These are phyloP conservation scores for Pitangus sulphuratus DNA, from an alignment of 2,797 vertebrate genomes.

Conservation along the genomic window DNA sequence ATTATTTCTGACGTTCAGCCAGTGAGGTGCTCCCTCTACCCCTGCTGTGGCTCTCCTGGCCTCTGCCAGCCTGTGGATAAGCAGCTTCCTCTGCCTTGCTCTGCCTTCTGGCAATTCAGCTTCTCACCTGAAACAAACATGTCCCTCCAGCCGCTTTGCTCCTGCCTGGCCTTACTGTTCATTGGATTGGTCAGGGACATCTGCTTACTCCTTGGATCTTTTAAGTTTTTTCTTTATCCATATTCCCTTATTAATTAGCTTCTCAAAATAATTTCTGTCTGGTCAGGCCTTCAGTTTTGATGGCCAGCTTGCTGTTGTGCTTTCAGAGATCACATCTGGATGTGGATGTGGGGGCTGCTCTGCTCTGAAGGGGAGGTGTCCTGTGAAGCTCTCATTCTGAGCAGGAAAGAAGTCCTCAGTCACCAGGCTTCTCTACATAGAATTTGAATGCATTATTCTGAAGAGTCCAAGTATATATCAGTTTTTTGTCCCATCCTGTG, in stretches of 20 bases:
- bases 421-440: not conserved
- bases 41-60: not conserved
- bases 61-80: not conserved
- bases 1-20: not conserved
- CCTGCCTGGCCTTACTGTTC: not conserved
- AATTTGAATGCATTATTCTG: not conserved
- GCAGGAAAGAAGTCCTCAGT: not conserved
- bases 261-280: not conserved
- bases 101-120: not conserved
- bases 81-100: not conserved
- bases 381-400: not conserved
- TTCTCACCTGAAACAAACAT: not conserved
- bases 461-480: not conserved
- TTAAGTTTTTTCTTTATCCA: not conserved
- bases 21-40: not conserved
- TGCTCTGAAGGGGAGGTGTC: not conserved
- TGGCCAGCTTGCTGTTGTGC: not conserved
- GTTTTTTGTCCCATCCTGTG: not conserved
- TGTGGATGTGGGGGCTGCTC: not conserved
- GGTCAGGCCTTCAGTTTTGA: not conserved
- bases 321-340: not conserved
- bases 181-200: not conserved
- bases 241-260: not conserved
- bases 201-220: not conserved
- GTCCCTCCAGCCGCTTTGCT: not conserved